These are phyloP conservation scores for Pseudachorutes palmiensis DNA, from an alignment of 1,140 invertebrate genomes.

Conservation along the genomic window DNA sequence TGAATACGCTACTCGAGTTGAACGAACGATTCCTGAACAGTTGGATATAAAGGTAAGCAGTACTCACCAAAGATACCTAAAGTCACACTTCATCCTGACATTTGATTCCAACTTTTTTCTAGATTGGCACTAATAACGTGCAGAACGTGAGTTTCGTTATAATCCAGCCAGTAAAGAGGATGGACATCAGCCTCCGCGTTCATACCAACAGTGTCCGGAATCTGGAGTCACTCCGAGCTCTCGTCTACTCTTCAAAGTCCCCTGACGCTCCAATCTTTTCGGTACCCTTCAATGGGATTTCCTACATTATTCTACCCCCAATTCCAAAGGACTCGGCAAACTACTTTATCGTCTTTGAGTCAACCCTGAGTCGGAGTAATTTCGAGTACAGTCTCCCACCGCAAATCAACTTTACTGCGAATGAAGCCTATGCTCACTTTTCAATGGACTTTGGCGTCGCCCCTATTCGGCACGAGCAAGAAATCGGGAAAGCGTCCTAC, in stretches of 20 bases:
- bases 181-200: slow-evolving; percentile 30
- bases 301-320: slow-evolving; percentile 34
- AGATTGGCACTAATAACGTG: slow-evolving; percentile 29
- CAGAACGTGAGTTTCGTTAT: slow-evolving; percentile 26
- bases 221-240: slow-evolving; percentile 28
- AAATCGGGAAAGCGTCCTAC: slow-evolving; percentile 36
- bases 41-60: slow-evolving; percentile 30
- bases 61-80: no score
- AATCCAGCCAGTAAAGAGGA: slow-evolving; percentile 28
- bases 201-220: slow-evolving; percentile 31
- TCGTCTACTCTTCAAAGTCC: slow-evolving; percentile 23
- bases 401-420: slow-evolving; percentile 32
- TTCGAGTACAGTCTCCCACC: slow-evolving; percentile 29
- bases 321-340: slow-evolving; percentile 32
- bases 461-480: slow-evolving; percentile 29
- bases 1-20: slow-evolving; percentile 27
- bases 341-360: slow-evolving; percentile 34
- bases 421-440: slow-evolving; percentile 32
- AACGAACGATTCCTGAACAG: slow-evolving; percentile 32
- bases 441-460: slow-evolving; percentile 32
- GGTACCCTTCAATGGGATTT: slow-evolving; percentile 28
- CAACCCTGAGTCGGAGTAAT: slow-evolving; percentile 25
- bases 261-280: slow-evolving; percentile 29
- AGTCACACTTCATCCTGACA: no score
- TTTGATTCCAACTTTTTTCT: slow-evolving; percentile 9